phyloP scores from a whole-genome alignment of 2,888 invertebrate genomes.

The Itoplectis maculator region DNA sequence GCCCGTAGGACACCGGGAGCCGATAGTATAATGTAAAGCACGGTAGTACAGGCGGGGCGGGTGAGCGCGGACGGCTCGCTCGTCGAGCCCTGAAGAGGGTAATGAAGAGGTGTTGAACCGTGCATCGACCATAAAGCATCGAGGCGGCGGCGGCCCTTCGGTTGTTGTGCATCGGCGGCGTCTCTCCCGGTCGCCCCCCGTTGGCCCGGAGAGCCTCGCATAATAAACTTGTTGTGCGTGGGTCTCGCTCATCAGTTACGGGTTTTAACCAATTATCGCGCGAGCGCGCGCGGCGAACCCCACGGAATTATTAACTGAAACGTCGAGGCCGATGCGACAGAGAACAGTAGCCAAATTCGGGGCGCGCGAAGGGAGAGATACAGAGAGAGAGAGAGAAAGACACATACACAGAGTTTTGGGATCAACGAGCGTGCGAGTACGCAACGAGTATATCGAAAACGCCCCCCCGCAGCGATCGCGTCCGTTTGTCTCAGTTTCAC shows the following conservation, averaged over 20 bases:
- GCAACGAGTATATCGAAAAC: slow-evolving; percentile 52
- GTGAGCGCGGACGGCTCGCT: slow-evolving; percentile 28
- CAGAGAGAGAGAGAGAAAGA: too few species aligned
- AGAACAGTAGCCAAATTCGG: slow-evolving; percentile 9
- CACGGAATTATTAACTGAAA: slow-evolving; percentile 77
- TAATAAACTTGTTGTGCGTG: slow-evolving; percentile 81
- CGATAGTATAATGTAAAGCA: slow-evolving; percentile 53
- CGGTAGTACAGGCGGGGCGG: slow-evolving; percentile 39
- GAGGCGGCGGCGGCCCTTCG: slow-evolving; percentile 71
- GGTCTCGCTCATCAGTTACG: slow-evolving; percentile 81
- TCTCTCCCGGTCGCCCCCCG: slow-evolving; percentile 73
- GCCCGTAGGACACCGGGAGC: slow-evolving; percentile 59
- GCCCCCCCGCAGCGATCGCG: slow-evolving; percentile 49
- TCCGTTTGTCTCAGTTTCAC: slow-evolving; percentile 61
- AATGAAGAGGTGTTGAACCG: slow-evolving; percentile 84
- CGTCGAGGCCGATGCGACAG: slow-evolving; percentile 23
- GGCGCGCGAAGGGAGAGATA: slow-evolving; percentile 47
- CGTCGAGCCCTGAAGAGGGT: slow-evolving; percentile 78
- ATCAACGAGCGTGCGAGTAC: slow-evolving; percentile 59
- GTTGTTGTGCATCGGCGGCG: slow-evolving; percentile 44
- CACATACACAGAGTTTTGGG: too few species aligned
- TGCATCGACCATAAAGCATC: slow-evolving; percentile 78
- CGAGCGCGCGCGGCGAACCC: slow-evolving; percentile 5
- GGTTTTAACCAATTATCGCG: slow-evolving; percentile 83
- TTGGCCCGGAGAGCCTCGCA: slow-evolving; percentile 74